Conservation (phyloP, 1,140 invertebrate species). For the Papilio aristodemus region DNA sequence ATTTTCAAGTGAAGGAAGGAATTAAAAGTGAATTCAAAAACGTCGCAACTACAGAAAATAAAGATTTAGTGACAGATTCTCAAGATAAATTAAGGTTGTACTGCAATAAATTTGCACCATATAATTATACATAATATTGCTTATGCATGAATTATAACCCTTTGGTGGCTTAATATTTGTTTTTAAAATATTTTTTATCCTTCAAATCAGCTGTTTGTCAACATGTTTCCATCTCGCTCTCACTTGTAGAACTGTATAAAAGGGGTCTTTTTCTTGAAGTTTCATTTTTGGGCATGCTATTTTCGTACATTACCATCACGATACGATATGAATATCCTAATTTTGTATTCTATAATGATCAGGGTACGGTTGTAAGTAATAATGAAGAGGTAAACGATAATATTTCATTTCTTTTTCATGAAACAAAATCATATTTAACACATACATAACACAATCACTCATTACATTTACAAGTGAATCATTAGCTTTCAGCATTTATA, state of each 20-base stretch:
- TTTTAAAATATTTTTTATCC: constrained; percentile 20
- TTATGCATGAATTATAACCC: not conserved
- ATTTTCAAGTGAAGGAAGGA: constrained; percentile 17
- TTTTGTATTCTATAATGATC: constrained; percentile 68
- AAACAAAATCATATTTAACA: constrained; percentile 17
- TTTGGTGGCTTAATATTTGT: constrained; percentile 19
- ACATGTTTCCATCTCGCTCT: constrained; percentile 62
- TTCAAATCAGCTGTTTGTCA: constrained; percentile 78
- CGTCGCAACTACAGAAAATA: constrained; percentile 27
- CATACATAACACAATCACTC: not conserved
- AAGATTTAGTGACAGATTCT: constrained; percentile 6
- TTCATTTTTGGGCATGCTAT: constrained; percentile 80
- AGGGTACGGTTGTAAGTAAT: constrained; percentile 57
- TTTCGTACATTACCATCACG: constrained; percentile 79
- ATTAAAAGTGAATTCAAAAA: constrained; percentile 20
- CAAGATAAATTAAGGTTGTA: constrained; percentile 9
- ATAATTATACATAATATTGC: constrained; percentile 1
- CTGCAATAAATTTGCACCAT: not conserved
- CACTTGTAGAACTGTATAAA: constrained; percentile 48
- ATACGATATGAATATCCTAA: constrained; percentile 74
- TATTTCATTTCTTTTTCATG: constrained; percentile 35
- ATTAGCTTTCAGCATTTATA: not conserved
- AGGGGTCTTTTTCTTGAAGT: constrained; percentile 63
- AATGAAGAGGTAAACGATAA: constrained; percentile 61
- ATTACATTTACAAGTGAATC: not conserved